Evolutionary conservation across 2,888 invertebrate genomes (phyloP), one percentile per base, ranked within the genome.

Genomic region (Carcina quercana): DNA sequence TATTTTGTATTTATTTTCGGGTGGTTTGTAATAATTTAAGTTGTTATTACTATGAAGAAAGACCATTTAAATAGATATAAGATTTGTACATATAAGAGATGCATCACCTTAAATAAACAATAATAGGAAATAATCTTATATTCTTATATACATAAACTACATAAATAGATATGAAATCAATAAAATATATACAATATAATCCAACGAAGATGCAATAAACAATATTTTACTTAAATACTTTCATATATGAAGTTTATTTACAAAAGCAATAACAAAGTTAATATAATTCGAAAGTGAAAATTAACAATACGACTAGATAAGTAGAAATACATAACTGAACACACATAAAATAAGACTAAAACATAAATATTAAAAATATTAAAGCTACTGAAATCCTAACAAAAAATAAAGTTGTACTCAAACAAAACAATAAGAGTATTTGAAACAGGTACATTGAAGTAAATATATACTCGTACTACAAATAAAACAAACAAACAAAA

Each of bases 231-330:
- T 53, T 59, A 79, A 43, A 79, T 75, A 78, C 35, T 43, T 52
- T 40, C 37, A 71, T 74, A n/a, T n/a, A 75, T 28, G 70, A 74
- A 79, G 62, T 44, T 61, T 79, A 80, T 80, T 76, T 80, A 80
- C 78, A 79, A 79, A 71, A 79, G 78, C 37, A 37, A 57, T 54
- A 56, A 42, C 38, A 46, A 42, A 42, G 28, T 35, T 30, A 37
- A 39, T 37, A 42, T 34, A 45, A 41, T 53, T 26, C 45, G 32
- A 36, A 37, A 33, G 39, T 38, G 30, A 30, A 43, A 35, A 36
- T 47, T 41, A 36, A 44, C 17, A 35, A 47, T 45, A 56, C 46
- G 59, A 65, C 63, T 67, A 71, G 59, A 50, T 43, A 48, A 44
- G 55, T 43, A 53, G 64, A 56, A 65, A 67, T 60, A 62, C 60